These are phyloP conservation scores for Mormyrus lacerda DNA, from an alignment of 2,113 vertebrate species.

Conservation along the genomic window DNA sequence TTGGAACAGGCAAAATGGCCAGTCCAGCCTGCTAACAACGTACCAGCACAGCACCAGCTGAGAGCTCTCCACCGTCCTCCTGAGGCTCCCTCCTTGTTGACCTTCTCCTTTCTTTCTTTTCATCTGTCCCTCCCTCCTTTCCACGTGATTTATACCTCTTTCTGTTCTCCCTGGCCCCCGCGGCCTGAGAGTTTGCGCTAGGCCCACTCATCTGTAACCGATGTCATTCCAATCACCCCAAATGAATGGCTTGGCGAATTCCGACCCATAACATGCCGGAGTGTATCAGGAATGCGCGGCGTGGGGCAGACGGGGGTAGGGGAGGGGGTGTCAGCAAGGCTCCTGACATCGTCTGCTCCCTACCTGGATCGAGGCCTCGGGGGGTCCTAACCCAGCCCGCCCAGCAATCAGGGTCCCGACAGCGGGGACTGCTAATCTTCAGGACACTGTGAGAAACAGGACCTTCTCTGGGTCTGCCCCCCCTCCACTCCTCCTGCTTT, in stretches of 20 bases:
- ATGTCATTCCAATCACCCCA: slow-evolving; percentile 80
- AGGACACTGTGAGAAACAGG: slow-evolving; percentile 23
- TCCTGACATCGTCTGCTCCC: slow-evolving; percentile 62
- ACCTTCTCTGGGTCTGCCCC: neutral
- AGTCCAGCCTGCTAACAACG: neutral
- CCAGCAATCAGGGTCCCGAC: slow-evolving; percentile 52
- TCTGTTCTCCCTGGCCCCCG: slow-evolving; percentile 84
- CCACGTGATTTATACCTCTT: slow-evolving; percentile 78
- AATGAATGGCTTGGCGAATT: slow-evolving; percentile 91
- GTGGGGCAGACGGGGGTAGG: slow-evolving; percentile 50
- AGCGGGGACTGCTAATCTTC: slow-evolving; percentile 45
- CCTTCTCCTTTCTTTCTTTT: slow-evolving; percentile 13
- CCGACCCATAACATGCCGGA: slow-evolving; percentile 78
- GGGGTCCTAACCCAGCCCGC: slow-evolving; percentile 75
- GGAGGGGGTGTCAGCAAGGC: slow-evolving; percentile 48
- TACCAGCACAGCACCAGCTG: neutral
- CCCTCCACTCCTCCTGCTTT: neutral
- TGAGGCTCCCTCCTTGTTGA: neutral
- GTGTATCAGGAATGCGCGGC: slow-evolving; percentile 71
- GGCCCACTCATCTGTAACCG: slow-evolving; percentile 77
- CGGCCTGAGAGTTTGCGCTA: slow-evolving; percentile 67
- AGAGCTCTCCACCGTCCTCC: neutral
- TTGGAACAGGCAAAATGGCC: neutral
- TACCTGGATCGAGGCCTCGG: slow-evolving; percentile 73
- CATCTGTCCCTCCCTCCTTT: neutral